Evolutionary conservation across 2,888 invertebrate genomes (phyloP).

Genomic region (Chouioia cunea): DNA sequence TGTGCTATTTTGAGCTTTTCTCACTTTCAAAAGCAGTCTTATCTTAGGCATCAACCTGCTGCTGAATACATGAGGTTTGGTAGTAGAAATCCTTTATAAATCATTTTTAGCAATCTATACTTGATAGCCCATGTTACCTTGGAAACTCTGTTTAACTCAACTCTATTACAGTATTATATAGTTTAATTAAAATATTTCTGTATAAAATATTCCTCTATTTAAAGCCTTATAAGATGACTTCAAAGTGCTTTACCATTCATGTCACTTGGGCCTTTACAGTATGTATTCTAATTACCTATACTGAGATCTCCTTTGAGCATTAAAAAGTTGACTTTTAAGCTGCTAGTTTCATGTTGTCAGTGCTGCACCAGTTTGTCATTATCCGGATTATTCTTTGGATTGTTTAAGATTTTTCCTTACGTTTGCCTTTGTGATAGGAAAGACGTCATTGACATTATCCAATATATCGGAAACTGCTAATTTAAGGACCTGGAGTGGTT

Average conservation of each 20-base stretch:
- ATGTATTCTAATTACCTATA: neutral
- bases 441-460: constrained; percentile 24
- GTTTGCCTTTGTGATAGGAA: neutral
- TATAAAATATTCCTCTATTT: too few relatives aligned
- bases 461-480: neutral
- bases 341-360: constrained; percentile 27
- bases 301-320: constrained; percentile 17
- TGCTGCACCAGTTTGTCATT: neutral
- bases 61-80: constrained; percentile 3
- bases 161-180: neutral
- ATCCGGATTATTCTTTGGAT: neutral
- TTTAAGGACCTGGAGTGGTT: neutral
- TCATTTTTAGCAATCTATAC: neutral
- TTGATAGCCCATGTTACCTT: constrained; percentile 18
- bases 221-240: too few relatives aligned
- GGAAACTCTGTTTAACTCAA: neutral
- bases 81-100: constrained; percentile 13
- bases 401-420: neutral
- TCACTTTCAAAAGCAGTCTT: too few relatives aligned
- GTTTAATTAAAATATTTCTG: neutral
- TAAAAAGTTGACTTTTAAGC: constrained; percentile 32
- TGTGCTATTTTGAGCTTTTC: too few relatives aligned
- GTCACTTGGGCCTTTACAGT: neutral
- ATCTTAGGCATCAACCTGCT: constrained; percentile 9
- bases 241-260: constrained; percentile 33